Evolutionary conservation across 2,888 invertebrate genomes (phyloP).

Genomic region (Eupithecia abbreviata): DNA sequence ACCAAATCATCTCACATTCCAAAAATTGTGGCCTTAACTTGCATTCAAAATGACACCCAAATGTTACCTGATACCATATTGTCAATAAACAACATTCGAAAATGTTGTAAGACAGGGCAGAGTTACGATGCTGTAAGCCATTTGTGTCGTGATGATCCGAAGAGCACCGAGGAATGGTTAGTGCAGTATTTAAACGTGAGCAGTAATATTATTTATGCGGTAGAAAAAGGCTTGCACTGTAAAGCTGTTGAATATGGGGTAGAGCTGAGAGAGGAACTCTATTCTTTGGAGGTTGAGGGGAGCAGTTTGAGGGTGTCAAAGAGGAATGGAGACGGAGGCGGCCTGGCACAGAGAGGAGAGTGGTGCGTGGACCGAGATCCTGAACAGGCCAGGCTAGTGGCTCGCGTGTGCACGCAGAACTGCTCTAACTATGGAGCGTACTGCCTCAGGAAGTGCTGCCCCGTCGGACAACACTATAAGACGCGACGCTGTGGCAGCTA

Average conservation of each 20-base stretch:
- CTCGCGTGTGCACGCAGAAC: conserved; percentile 67
- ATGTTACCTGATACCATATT: conserved; percentile 46
- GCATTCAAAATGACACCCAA: conserved; percentile 56
- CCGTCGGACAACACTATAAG: conserved; percentile 77
- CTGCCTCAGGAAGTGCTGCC: conserved; percentile 83
- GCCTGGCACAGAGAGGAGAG: conserved; percentile 58
- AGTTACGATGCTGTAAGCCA: conserved; percentile 67
- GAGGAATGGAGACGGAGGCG: conserved; percentile 48
- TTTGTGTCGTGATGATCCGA: conserved; percentile 57
- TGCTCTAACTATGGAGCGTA: conserved; percentile 65
- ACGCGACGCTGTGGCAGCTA: conserved; percentile 61
- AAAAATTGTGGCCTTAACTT: conserved; percentile 64
- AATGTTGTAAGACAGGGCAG: conserved; percentile 73
- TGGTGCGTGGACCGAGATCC: conserved; percentile 75
- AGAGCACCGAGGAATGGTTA: conserved; percentile 57
- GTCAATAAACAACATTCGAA: conserved; percentile 62
- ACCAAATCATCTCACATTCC: conserved; percentile 62
- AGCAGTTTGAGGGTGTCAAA: conserved; percentile 57
- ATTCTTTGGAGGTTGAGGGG: conserved; percentile 58
- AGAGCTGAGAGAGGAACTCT: conserved; percentile 62
- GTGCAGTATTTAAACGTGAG: conserved; percentile 53
- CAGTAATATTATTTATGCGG: conserved; percentile 61
- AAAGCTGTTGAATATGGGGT: conserved; percentile 66
- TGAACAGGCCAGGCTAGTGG: conserved; percentile 54
- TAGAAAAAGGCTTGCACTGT: conserved; percentile 65